Evolutionary conservation across 2,888 invertebrate genomes (phyloP).

Genomic region (Allolobophora icterica): DNA sequence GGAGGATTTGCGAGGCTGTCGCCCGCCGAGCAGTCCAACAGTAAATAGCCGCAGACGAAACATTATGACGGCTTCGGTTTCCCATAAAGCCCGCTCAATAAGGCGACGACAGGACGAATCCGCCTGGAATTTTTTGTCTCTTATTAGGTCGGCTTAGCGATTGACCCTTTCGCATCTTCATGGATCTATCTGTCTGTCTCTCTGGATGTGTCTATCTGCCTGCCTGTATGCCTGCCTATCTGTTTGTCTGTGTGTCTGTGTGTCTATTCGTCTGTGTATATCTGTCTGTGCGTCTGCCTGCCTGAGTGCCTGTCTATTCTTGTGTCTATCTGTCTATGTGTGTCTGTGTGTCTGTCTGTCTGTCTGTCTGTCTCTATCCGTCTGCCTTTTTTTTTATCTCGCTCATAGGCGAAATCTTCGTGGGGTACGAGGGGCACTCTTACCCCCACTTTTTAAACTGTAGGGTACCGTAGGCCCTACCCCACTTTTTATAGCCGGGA

Average conservation of each 20-base stretch:
- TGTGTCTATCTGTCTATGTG: slow-evolving; percentile 30
- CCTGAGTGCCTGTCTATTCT: slow-evolving; percentile 26
- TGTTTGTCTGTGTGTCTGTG: slow-evolving; percentile 22
- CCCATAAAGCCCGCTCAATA: slow-evolving; percentile 6
- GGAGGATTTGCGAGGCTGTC: neutral
- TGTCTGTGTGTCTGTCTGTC: slow-evolving; percentile 21
- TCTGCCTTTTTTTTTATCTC: too few species aligned
- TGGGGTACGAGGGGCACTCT: too few species aligned
- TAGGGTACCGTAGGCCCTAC: too few species aligned
- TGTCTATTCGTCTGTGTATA: neutral
- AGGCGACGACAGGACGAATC: neutral
- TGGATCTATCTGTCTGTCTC: neutral
- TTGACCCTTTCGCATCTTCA: neutral
- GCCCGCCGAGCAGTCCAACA: neutral
- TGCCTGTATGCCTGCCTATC: neutral
- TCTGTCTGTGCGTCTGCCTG: neutral
- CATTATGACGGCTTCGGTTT: neutral
- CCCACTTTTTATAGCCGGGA: too few species aligned
- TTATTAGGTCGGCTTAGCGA: slow-evolving; percentile 17
- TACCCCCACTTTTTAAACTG: too few species aligned
- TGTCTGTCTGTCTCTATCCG: slow-evolving; percentile 18
- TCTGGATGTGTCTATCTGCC: slow-evolving; percentile 19
- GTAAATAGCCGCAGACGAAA: slow-evolving; percentile 14
- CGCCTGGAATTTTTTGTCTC: neutral
- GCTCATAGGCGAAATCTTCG: too few species aligned